These are phyloP conservation scores for Rynchops niger DNA, from an alignment of 2,113 vertebrate genomes.

Conservation along the genomic window DNA sequence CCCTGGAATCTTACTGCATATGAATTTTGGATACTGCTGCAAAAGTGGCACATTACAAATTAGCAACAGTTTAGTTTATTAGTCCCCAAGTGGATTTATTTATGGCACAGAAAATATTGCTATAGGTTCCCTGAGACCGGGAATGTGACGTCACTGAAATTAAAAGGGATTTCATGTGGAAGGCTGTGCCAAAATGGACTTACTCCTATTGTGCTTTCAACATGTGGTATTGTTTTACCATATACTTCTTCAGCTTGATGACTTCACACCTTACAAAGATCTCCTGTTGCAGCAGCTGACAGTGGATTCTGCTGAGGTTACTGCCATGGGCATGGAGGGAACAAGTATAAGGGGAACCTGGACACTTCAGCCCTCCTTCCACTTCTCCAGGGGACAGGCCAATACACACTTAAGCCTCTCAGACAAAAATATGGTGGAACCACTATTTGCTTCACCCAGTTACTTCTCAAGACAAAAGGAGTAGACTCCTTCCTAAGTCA, in stretches of 20 bases:
- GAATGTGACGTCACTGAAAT: constrained; percentile 62
- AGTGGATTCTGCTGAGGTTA: constrained; percentile 7
- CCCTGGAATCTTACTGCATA: constrained; percentile 53
- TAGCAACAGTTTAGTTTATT: constrained; percentile 70
- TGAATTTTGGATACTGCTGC: constrained; percentile 68
- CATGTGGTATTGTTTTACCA: constrained; percentile 55
- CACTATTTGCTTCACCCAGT: neutral
- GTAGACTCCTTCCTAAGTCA: neutral
- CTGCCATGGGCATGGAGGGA: neutral
- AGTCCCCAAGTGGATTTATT: constrained; percentile 64
- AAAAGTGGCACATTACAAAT: constrained; percentile 73
- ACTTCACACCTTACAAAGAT: constrained; percentile 53
- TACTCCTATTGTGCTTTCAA: constrained; percentile 57
- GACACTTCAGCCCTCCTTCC: neutral
- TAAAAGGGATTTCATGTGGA: constrained; percentile 52
- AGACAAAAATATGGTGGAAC: neutral
- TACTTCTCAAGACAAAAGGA: neutral
- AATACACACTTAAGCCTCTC: neutral
- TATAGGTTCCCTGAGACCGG: constrained; percentile 38
- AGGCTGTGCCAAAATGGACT: constrained; percentile 44
- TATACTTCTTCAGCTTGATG: constrained; percentile 24
- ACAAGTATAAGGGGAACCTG: neutral
- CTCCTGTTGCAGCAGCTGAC: constrained; percentile 19
- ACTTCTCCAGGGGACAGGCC: neutral
- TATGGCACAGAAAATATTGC: constrained; percentile 69